Evolutionary conservation across 1,140 invertebrate species (phyloP).

Genomic region (Microplitis demolitor): DNA sequence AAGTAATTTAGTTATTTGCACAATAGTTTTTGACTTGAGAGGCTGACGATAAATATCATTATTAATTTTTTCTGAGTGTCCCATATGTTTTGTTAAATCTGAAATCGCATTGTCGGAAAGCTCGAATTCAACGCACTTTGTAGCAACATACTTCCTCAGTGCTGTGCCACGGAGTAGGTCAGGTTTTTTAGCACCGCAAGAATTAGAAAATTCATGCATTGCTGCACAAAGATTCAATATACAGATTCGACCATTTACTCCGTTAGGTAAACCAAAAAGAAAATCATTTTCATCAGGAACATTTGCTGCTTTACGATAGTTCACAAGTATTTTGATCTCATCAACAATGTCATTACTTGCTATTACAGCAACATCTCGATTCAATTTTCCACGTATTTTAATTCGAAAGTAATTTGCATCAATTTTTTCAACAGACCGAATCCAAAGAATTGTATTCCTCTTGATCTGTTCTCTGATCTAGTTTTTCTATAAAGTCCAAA

Average conservation of each 20-base stretch:
- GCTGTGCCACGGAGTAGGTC: background rate
- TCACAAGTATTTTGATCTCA: background rate
- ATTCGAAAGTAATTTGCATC: constrained; percentile 1
- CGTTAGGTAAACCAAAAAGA: background rate
- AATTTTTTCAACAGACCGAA: constrained; percentile 8
- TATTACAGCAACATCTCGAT: constrained; percentile 1
- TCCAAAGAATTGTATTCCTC: constrained; percentile 1
- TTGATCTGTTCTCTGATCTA: constrained; percentile 2
- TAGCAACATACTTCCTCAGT: constrained; percentile 13
- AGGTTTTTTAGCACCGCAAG: constrained; percentile 13
- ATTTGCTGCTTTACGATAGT: background rate
- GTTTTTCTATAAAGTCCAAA: background rate
- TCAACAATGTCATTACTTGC: background rate
- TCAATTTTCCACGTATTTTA: constrained; percentile 18
- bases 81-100: constrained; percentile 25
- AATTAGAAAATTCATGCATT: background rate
- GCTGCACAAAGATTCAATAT: background rate
- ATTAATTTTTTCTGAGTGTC: constrained; percentile 16
- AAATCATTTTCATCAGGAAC: background rate
- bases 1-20: background rate
- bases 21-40: background rate
- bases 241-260: background rate
- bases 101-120: background rate
- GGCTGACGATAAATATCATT: constrained; percentile 24
- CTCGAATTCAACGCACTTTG: background rate